Percentiles rank a stretch among this genome's conserved stretches.
Conservation (phyloP, 2,888 invertebrate genomes). For the Formica aserva region DNA sequence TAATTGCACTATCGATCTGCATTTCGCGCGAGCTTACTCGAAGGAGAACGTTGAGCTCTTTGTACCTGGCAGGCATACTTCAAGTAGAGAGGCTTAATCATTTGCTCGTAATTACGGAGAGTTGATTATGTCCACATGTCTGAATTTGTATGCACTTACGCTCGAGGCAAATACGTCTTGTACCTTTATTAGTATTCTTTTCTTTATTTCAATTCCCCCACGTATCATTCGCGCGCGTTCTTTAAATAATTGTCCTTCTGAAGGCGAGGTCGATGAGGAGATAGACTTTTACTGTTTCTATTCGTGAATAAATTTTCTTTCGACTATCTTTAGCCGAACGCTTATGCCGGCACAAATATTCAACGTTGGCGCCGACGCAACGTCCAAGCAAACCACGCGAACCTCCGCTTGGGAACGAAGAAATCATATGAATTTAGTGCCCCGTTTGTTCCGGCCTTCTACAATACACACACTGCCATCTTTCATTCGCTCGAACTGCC, state of each 20-base stretch:
- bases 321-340: neutral
- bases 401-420: conserved; percentile 60
- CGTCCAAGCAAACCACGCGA: conserved; percentile 59
- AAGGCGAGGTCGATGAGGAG: neutral
- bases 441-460: conserved; percentile 66
- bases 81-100: conserved; percentile 5
- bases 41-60: neutral
- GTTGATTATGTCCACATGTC: conserved; percentile 32
- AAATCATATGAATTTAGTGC: conserved; percentile 72
- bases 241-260: conserved; percentile 6
- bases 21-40: conserved; percentile 7
- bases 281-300: neutral
- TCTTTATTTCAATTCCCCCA: neutral
- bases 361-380: conserved; percentile 58
- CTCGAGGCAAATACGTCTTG: neutral
- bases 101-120: conserved; percentile 37
- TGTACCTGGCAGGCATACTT: neutral
- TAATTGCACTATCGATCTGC: conserved; percentile 30
- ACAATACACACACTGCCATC: conserved; percentile 68
- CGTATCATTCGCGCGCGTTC: neutral
- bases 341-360: conserved; percentile 20
- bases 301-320: conserved; percentile 36
- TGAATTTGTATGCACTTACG: conserved; percentile 13
- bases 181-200: conserved; percentile 31
- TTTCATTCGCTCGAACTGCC: conserved; percentile 63